Percentiles rank a stretch among this genome's conserved stretches.
phyloP scores from a whole-genome alignment of 2,797 vertebrate species.

The Microctenopoma steveboyesi region DNA sequence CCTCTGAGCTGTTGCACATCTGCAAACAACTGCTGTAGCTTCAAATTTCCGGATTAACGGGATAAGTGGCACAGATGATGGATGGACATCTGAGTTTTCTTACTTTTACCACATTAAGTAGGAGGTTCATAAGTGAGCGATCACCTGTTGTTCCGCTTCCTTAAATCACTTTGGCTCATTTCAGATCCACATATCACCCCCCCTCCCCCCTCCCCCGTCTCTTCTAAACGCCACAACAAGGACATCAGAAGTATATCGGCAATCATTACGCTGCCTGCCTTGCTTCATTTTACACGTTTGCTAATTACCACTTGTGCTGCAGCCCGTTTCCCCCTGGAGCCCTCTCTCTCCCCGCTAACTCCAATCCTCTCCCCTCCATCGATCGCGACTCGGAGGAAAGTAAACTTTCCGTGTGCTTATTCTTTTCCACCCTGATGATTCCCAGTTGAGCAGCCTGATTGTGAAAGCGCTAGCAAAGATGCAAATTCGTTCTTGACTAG shows the following conservation, averaged over 20 bases:
- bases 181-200: conserved; percentile 6
- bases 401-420: conserved; percentile 63
- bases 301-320: conserved; percentile 66
- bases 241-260: conserved; percentile 63
- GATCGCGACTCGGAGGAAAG: conserved; percentile 63
- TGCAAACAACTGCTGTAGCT: background rate
- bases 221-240: conserved; percentile 47
- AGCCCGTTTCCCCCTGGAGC: conserved; percentile 37
- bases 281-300: conserved; percentile 65
- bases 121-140: background rate
- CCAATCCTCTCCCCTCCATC: conserved; percentile 48
- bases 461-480: conserved; percentile 56
- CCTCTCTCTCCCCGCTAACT: conserved; percentile 12
- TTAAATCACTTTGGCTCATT: background rate
- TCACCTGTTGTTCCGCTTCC: background rate
- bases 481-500: conserved; percentile 78
- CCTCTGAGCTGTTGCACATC: background rate
- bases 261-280: conserved; percentile 62
- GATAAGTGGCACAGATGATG: background rate
- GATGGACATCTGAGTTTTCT: background rate
- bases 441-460: conserved; percentile 66
- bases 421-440: conserved; percentile 51
- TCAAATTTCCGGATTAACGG: background rate
- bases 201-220: background rate
- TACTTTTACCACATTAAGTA: background rate